Base-by-base conservation (phyloP, 2,888 invertebrate genomes). In the Leptinotarsa peninsularis region DNA sequence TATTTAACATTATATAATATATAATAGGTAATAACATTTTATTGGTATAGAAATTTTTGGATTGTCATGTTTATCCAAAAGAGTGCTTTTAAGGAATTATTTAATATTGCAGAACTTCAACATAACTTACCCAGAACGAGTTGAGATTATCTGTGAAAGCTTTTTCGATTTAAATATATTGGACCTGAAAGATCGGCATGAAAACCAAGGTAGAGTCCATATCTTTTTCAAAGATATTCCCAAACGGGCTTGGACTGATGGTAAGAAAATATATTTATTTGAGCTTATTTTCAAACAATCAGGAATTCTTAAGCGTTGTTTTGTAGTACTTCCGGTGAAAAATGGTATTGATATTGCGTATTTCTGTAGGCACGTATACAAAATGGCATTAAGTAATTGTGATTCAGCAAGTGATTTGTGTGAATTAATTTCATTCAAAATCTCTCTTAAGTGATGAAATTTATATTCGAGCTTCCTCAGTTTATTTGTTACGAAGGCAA, bases 81-180 rank as follows among this genome's bases (percentile, higher is more conserved):
- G 2, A 50, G 15, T 50, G 14, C 15, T 17, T 4, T 15, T 4
- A 50, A 50, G 50, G 5, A 50, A 50, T 69, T 23, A 27, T 17
- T 49, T 63, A n/a, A 49, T 15, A 68, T 60, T 71, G 33, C 4
- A 69, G 67, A 50, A 63, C 17, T 79, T 69, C 21, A 77, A 73
- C 58, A n/a, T 74, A 13, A 68, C 49, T 4, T 80, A 79, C 71
- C 72, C 75, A 27, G 76, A 79, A 18, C 76, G 79, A 52, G 76
- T 92, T 2, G 87, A 87, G 67, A 82, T 91, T 17, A 90, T 90
- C 84, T 83, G 88, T 17, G 90, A 89, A 56, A 92, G 93, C 85
- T 90, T 94, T 76, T 90, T 92, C 83, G 88, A 89, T 54, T 85
- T 93, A 84, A 90, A 90, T 90, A 90, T 91, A 81, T 81, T 91